These are phyloP conservation scores for Psix sp. DNA, from an alignment of 1,140 invertebrate species.

Conservation along the genomic window DNA sequence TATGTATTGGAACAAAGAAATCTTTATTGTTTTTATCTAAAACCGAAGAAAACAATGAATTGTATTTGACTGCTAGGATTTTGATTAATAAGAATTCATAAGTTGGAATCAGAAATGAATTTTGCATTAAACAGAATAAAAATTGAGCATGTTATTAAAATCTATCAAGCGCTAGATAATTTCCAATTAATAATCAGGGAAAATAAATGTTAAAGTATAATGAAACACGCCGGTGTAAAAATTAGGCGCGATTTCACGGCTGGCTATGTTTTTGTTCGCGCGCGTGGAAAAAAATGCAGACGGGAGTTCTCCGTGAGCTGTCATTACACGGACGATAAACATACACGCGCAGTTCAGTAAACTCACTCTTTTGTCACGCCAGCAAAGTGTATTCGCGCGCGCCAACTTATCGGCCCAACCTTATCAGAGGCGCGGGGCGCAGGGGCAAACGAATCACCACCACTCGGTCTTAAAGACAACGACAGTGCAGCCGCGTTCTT, in stretches of 20 bases:
- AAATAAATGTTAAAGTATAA: too few species aligned
- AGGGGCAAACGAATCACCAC: conserved; percentile 9
- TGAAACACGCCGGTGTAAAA: too few species aligned
- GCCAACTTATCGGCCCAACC: conserved; percentile 48
- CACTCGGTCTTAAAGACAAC: conserved; percentile 19
- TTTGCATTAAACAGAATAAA: too few species aligned
- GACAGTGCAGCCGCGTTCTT: conserved; percentile 7
- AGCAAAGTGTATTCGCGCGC: conserved; percentile 49
- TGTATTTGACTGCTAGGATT: too few species aligned
- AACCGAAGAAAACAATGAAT: too few species aligned
- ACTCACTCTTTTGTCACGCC: conserved; percentile 60
- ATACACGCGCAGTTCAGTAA: conserved; percentile 59
- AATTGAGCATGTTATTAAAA: too few species aligned
- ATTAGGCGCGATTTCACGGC: conserved; percentile 31
- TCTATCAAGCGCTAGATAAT: background rate
- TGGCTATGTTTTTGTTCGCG: conserved; percentile 44
- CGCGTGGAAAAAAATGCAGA: conserved; percentile 44
- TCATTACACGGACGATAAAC: conserved; percentile 59
- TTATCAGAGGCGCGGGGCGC: conserved; percentile 29
- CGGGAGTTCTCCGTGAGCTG: conserved; percentile 36
- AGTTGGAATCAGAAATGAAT: too few species aligned
- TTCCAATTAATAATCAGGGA: conserved; percentile 28
- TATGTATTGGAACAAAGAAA: too few species aligned
- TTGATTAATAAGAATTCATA: too few species aligned
- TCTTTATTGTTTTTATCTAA: too few species aligned